These are phyloP conservation scores for Lycocerus yunnanus DNA, from an alignment of 2,888 invertebrate genomes.

Conservation along the genomic window DNA sequence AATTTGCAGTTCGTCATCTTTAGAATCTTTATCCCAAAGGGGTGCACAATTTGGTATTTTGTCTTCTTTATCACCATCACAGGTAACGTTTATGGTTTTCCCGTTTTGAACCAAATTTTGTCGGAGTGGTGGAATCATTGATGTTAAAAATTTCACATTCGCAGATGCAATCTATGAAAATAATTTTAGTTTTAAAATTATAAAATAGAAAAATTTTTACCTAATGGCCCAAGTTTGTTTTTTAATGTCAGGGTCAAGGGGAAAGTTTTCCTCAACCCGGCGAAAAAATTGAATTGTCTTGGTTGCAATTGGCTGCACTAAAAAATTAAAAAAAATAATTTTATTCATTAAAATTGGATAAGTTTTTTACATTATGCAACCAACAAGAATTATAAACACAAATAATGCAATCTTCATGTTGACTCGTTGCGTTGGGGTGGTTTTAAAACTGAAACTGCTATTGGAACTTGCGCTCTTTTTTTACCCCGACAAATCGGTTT, in stretches of 20 bases:
- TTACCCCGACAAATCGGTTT: not conserved
- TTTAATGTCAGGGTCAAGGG: not conserved
- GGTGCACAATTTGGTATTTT: constrained; percentile 57
- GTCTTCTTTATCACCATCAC: constrained; percentile 57
- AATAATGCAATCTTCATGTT: not conserved
- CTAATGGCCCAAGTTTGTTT: not conserved
- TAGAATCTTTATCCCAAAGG: constrained; percentile 60
- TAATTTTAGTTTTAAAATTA: too few relatives aligned
- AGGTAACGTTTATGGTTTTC: constrained; percentile 56
- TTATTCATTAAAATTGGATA: too few relatives aligned
- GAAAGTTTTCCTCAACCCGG: not conserved
- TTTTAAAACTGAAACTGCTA: not conserved
- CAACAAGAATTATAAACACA: too few relatives aligned
- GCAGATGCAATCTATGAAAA: constrained; percentile 41
- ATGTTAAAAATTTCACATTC: constrained; percentile 59
- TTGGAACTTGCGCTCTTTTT: too few relatives aligned
- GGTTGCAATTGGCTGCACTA: too few relatives aligned
- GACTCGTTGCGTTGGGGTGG: not conserved
- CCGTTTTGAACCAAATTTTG: constrained; percentile 53
- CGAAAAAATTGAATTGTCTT: not conserved
- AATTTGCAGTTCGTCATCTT: too few relatives aligned
- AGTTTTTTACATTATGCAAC: too few relatives aligned
- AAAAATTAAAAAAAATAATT: too few relatives aligned
- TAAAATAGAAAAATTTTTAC: too few relatives aligned
- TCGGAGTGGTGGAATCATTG: constrained; percentile 26